phyloP scores from a whole-genome alignment of 2,888 invertebrate genomes.

The Parasteatoda lunata region DNA sequence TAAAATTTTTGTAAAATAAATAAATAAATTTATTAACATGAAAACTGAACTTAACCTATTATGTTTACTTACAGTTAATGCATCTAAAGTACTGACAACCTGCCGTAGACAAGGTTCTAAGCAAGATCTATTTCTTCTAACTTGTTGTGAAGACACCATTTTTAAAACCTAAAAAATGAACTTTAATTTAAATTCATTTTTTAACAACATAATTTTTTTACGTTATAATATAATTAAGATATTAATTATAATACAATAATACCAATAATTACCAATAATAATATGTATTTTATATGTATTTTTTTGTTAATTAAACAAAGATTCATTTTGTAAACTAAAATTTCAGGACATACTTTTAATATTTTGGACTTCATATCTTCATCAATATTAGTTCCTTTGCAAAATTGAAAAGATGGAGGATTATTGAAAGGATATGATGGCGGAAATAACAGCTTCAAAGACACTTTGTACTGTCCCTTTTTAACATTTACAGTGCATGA shows the following conservation, averaged over 20 bases:
- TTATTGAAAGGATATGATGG: constrained; percentile 83
- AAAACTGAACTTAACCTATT: too few relatives aligned
- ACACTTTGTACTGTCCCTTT: constrained; percentile 77
- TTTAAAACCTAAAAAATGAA: constrained; percentile 68
- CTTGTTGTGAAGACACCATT: constrained; percentile 80
- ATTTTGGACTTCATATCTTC: constrained; percentile 83
- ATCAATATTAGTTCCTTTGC: constrained; percentile 81
- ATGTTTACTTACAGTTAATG: constrained; percentile 69
- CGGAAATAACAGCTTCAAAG: constrained; percentile 81
- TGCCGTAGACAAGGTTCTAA: constrained; percentile 88
- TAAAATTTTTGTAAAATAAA: too few relatives aligned
- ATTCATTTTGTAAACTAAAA: not conserved
- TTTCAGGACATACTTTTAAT: constrained; percentile 78
- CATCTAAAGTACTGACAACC: constrained; percentile 80
- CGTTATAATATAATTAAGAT: not conserved
- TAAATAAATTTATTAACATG: too few relatives aligned
- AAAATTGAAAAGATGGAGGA: constrained; percentile 80
- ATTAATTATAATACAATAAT: not conserved
- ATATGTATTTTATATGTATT: too few relatives aligned
- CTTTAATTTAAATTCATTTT: not conserved
- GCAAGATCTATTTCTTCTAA: constrained; percentile 89
- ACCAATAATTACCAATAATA: not conserved
- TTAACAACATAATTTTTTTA: not conserved
- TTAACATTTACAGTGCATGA: constrained; percentile 79
- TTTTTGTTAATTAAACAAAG: too few relatives aligned